Evolutionary conservation across 2,113 vertebrate species (phyloP).

Genomic region (Lagenorhynchus albirostris): DNA sequence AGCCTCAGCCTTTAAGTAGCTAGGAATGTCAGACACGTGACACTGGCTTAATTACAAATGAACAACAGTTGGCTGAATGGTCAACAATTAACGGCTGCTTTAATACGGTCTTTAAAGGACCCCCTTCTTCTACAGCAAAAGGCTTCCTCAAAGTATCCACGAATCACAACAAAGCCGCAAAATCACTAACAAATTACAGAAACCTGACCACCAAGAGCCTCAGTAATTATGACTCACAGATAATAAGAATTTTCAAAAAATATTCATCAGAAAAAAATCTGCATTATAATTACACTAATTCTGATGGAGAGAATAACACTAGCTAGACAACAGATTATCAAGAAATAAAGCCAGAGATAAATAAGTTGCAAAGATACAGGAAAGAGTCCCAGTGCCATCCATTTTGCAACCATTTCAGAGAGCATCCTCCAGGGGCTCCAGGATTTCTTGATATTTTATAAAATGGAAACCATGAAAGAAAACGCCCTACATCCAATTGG

Average conservation of each 20-base stretch:
- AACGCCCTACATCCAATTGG: neutral
- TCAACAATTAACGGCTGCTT: conserved; percentile 26
- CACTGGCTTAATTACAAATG: conserved; percentile 61
- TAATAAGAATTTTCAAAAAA: neutral
- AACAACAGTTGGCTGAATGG: conserved; percentile 58
- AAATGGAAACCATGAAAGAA: neutral
- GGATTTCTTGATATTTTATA: neutral
- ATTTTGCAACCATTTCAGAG: neutral
- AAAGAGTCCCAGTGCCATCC: neutral
- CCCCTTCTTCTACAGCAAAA: neutral
- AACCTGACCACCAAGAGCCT: neutral
- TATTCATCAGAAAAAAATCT: neutral
- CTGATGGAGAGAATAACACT: neutral
- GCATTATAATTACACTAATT: neutral
- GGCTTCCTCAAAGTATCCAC: neutral
- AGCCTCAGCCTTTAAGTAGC: conserved; percentile 44
- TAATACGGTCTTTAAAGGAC: conserved; percentile 24
- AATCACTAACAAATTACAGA: conserved; percentile 8
- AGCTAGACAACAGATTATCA: neutral
- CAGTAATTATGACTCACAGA: neutral
- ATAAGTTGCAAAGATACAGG: neutral
- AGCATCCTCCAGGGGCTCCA: neutral
- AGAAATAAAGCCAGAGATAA: conserved; percentile 11
- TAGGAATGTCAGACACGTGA: conserved; percentile 50
- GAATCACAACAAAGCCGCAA: neutral